These are phyloP conservation scores for Aspidoscelis tigris DNA, from an alignment of 2,113 vertebrate genomes.

Conservation along the genomic window DNA sequence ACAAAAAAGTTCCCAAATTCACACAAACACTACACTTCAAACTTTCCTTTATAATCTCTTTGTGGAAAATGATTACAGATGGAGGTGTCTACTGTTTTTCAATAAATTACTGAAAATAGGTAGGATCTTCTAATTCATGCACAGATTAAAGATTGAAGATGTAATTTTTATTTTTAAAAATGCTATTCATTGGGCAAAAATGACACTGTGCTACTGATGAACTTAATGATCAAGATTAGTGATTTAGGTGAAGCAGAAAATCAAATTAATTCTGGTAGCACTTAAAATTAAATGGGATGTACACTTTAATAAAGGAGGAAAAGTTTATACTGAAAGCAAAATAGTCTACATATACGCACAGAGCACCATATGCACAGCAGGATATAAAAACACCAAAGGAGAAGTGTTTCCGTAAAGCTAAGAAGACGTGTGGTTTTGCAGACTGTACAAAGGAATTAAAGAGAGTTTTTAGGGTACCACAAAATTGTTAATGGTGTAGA, in stretches of 20 bases:
- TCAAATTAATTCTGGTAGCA: conserved; percentile 24
- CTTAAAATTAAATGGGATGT: conserved; percentile 3
- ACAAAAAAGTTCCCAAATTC: neutral
- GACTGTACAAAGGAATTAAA: neutral
- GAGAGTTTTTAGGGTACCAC: neutral
- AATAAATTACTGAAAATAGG: neutral
- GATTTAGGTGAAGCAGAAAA: conserved; percentile 19
- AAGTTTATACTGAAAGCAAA: neutral
- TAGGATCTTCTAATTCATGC: neutral
- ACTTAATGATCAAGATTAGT: conserved; percentile 11
- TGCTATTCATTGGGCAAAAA: conserved; percentile 2
- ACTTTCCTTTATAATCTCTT: neutral
- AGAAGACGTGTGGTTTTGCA: neutral
- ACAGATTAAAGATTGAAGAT: conserved; percentile 9
- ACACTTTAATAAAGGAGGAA: neutral
- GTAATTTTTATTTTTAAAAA: neutral
- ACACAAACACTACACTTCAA: neutral
- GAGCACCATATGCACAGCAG: neutral
- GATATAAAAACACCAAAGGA: neutral
- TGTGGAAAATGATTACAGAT: neutral
- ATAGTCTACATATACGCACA: neutral
- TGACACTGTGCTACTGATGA: neutral
- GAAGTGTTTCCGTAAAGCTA: neutral
- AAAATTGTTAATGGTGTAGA: neutral
- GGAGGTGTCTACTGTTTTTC: neutral